Percentiles rank a stretch among this genome's conserved stretches.
Evolutionary conservation across 2,888 invertebrate species (phyloP).

Genomic region (Ferdinandea cuprea): DNA sequence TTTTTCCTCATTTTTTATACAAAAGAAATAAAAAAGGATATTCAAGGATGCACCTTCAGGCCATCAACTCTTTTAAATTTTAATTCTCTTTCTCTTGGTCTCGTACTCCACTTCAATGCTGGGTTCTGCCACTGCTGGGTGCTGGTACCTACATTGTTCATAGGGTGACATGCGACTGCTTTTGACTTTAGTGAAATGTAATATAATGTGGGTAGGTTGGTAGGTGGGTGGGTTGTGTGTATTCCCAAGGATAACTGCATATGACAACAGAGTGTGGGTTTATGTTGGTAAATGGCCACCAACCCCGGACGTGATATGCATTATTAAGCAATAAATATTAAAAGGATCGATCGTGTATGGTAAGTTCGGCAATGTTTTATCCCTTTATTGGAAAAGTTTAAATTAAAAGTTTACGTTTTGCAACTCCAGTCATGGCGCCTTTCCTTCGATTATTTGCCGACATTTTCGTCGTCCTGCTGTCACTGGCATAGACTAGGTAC

Average conservation of each 20-base stretch:
- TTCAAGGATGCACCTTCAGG: constrained; percentile 66
- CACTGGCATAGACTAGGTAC: constrained; percentile 32
- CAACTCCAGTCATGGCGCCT: background rate
- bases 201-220: constrained; percentile 69
- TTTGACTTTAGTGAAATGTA: constrained; percentile 63
- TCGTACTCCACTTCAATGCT: constrained; percentile 9
- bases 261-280: constrained; percentile 53
- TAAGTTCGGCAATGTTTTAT: constrained; percentile 75
- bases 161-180: constrained; percentile 61
- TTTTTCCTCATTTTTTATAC: constrained; percentile 12
- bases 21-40: constrained; percentile 20
- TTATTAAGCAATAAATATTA: constrained; percentile 76
- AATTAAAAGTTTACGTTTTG: constrained; percentile 74
- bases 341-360: constrained; percentile 74
- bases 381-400: constrained; percentile 76
- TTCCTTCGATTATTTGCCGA: constrained; percentile 45
- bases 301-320: constrained; percentile 73
- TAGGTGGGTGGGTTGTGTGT: no score
- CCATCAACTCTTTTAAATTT: constrained; percentile 60
- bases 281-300: constrained; percentile 44
- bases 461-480: constrained; percentile 41
- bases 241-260: constrained; percentile 49
- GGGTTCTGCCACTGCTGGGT: background rate
- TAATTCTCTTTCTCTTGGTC: constrained; percentile 49
- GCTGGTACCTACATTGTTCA: constrained; percentile 59